These are phyloP conservation scores for Mormyrus proboscirostris DNA, from an alignment of 2,797 vertebrate species.

Conservation along the genomic window DNA sequence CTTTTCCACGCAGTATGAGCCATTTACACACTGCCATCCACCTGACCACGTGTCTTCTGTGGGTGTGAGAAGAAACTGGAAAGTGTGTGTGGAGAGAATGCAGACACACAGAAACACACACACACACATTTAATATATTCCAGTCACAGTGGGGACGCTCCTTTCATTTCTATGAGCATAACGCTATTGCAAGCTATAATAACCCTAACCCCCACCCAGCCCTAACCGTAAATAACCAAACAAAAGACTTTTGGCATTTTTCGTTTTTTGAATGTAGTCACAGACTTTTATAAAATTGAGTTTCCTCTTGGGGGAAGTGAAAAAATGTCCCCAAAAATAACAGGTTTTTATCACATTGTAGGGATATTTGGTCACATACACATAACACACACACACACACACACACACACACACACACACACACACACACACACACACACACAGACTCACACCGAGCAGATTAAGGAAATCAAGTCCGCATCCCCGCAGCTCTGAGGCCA, in stretches of 20 bases:
- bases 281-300: background rate
- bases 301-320: background rate
- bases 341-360: background rate
- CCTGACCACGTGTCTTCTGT: background rate
- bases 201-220: background rate
- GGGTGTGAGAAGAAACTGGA: background rate
- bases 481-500: background rate
- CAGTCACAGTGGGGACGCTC: background rate
- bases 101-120: background rate
- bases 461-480: background rate
- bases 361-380: background rate
- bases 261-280: background rate
- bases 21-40: background rate
- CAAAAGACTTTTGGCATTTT: background rate
- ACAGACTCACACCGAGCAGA: background rate
- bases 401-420: background rate
- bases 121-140: background rate
- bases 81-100: background rate
- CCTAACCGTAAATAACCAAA: background rate
- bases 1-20: background rate
- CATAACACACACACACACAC: background rate
- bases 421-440: background rate
- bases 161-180: background rate
- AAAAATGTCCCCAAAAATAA: background rate
- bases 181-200: background rate